Percentiles rank a stretch among this genome's conserved stretches.
Evolutionary conservation across 1,140 invertebrate species (phyloP).

Genomic region (Papilio aristodemus): DNA sequence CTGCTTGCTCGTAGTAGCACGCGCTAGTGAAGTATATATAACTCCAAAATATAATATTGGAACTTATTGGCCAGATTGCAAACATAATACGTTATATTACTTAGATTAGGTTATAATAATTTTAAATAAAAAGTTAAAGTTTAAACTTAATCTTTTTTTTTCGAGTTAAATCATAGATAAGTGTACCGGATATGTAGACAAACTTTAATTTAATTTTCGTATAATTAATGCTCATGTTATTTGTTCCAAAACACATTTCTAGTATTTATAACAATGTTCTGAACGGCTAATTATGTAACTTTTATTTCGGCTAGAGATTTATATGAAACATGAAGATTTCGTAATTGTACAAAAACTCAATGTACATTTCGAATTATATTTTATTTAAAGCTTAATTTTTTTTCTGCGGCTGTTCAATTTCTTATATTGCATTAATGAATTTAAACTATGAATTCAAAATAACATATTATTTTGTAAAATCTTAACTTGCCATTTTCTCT

Average conservation of each 20-base stretch:
- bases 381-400: neutral
- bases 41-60: no score
- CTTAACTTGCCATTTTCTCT: no score
- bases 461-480: no score
- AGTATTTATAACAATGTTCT: neutral
- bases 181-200: conserved; percentile 10
- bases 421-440: neutral
- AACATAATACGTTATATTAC: no score
- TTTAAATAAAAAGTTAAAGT: neutral
- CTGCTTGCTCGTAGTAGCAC: no score
- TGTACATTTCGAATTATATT: neutral
- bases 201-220: conserved; percentile 10
- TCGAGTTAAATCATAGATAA: no score
- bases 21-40: no score
- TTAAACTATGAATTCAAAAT: no score
- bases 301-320: neutral
- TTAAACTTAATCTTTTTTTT: no score
- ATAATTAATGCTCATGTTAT: conserved; percentile 5
- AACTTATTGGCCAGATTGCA: no score
- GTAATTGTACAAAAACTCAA: neutral
- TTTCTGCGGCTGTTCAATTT: neutral
- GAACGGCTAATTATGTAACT: neutral
- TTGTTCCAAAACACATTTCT: neutral
- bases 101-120: neutral
- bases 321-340: neutral